A percentile compares a stretch with the other conserved stretches of the same genome.
Conservation (phyloP, 2,113 vertebrate genomes). For the Pollimyrus isidori region DNA sequence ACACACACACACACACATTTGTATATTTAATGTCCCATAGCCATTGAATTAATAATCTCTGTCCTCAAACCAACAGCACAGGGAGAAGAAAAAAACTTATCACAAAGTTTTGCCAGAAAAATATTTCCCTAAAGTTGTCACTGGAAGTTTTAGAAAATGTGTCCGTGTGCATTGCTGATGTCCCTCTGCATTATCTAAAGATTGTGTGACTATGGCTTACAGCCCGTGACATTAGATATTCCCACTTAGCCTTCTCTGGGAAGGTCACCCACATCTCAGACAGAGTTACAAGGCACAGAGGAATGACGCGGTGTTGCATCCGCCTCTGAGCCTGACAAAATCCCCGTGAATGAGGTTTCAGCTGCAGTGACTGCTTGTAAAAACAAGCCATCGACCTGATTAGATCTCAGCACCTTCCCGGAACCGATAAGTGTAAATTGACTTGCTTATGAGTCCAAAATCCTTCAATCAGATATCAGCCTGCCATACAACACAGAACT, state of each 20-base stretch:
- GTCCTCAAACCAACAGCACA: not conserved
- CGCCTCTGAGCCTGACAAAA: not conserved
- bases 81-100: not conserved
- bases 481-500: not conserved
- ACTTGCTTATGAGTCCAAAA: conserved; percentile 7
- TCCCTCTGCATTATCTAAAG: not conserved
- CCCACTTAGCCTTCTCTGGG: not conserved
- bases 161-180: not conserved
- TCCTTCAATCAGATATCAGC: not conserved
- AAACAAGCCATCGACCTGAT: conserved; percentile 6
- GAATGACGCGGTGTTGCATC: not conserved
- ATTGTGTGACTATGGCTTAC: not conserved
- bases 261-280: not conserved
- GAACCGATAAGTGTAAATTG: conserved; percentile 1
- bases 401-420: not conserved
- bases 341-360: not conserved
- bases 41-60: not conserved
- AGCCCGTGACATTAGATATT: not conserved
- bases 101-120: not conserved
- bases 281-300: not conserved
- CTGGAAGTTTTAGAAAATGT: not conserved
- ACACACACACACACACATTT: not conserved
- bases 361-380: not conserved
- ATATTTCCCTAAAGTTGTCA: not conserved
- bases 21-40: not conserved